Evolutionary conservation across 2,797 vertebrate species (phyloP).

Genomic region (Tapirus indicus): DNA sequence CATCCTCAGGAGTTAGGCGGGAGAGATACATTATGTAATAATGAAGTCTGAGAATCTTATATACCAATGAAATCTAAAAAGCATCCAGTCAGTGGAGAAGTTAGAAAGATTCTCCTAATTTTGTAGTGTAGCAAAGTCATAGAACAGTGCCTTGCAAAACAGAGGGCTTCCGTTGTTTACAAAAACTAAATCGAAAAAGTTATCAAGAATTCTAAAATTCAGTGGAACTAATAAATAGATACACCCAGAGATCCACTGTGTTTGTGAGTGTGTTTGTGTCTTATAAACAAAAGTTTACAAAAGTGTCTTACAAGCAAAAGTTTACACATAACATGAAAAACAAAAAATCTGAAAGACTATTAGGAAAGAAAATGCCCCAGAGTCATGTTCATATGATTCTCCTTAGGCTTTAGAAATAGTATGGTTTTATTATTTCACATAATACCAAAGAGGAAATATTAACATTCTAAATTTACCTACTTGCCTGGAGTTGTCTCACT

Average conservation of each 20-base stretch:
- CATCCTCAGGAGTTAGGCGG: background rate
- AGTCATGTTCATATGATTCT: background rate
- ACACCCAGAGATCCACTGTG: background rate
- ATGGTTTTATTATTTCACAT: conserved; percentile 4
- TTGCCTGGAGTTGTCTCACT: background rate
- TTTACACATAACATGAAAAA: background rate
- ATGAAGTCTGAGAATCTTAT: background rate
- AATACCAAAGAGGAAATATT: conserved; percentile 4
- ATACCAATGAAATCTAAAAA: conserved; percentile 20
- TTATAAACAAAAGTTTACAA: conserved; percentile 12
- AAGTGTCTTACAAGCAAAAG: background rate
- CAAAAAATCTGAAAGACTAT: background rate
- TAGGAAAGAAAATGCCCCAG: background rate
- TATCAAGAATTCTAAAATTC: conserved; percentile 48
- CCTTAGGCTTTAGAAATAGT: background rate
- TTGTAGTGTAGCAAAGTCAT: background rate
- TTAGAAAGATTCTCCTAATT: conserved; percentile 44
- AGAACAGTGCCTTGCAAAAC: background rate
- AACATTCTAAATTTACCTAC: background rate
- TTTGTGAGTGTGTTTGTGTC: background rate
- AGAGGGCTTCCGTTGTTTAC: background rate
- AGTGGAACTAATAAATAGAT: background rate
- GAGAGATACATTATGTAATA: background rate
- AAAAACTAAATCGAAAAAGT: conserved; percentile 29
- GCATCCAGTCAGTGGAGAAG: background rate